Percentiles rank a stretch among this genome's conserved stretches.
Evolutionary conservation across 2,113 vertebrate species (phyloP).

Genomic region (Pseudonaja textilis): DNA sequence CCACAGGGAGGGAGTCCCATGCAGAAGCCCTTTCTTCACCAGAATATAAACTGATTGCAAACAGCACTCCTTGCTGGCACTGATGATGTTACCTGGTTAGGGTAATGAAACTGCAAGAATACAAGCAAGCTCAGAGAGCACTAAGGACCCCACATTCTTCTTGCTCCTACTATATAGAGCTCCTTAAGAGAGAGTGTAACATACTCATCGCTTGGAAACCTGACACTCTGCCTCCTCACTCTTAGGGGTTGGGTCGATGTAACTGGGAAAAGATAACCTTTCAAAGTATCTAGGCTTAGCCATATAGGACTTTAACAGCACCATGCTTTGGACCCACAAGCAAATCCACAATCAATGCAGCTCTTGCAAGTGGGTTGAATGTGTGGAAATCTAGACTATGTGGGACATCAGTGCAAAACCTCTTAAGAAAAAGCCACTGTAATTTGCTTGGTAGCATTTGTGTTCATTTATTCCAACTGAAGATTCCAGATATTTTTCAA

Average conservation of each 20-base stretch:
- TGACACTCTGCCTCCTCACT: background rate
- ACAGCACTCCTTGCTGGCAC: too few relatives aligned
- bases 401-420: background rate
- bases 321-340: background rate
- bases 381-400: background rate
- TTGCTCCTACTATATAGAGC: background rate
- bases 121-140: too few relatives aligned
- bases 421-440: background rate
- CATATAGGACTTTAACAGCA: background rate
- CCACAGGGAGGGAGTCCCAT: background rate
- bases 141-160: background rate
- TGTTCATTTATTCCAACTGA: background rate
- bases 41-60: too few relatives aligned
- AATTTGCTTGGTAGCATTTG: background rate
- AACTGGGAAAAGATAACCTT: background rate
- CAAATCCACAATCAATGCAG: background rate
- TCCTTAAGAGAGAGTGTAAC: background rate
- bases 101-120: too few relatives aligned
- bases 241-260: background rate
- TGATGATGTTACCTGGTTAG: too few relatives aligned
- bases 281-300: background rate
- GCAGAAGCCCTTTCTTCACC: background rate
- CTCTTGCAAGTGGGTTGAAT: background rate
- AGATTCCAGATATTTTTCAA: background rate
- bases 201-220: background rate